Evolutionary conservation across 1,140 invertebrate genomes (phyloP), one percentile per base, ranked within the genome.

Genomic region (Marisa cornuarietis): DNA sequence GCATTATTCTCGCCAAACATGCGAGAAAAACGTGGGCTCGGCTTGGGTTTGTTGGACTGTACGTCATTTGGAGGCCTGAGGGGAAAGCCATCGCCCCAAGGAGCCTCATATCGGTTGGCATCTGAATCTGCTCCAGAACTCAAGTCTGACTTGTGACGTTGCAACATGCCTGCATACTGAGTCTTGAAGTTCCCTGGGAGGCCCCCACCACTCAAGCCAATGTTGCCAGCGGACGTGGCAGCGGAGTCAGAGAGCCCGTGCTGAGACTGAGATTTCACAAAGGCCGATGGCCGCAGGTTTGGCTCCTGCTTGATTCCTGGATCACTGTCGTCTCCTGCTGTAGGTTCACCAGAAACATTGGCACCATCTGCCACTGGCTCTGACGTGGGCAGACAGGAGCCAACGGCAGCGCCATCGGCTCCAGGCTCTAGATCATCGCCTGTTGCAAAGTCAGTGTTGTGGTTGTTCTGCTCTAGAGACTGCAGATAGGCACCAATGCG

Each of bases 401-500:
- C 83, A 22, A 88, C 84, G 81, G 86, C 88, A 24, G 86, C 86
- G 24, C 85, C 87, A 79, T 88, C 88, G 0, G 88, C 88, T 4
- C 86, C 86, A 51, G 87, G 88, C 82, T 89, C 87, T 52, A 85
- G 84, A 81, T 87, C 85, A 51, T 87, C 87, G 6, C 81, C 71
- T 26, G 84, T 82, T 65, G 85, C 73, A 20, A 85, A 84, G 58
- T 81, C 79, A 26, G 86, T 85, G 31, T 79, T 78, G 51, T 82
- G 82, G 71, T 84, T 79, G 71, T 84, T 83, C 49, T 63, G 76
- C 72, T 90, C 88, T 79, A 99, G 91, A 0, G 97, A 98, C 87
- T 98, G 97, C 22, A 99, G 91, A 90, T 97, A 99, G 0, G 97
- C 97, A 18, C 97, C 97, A 84, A 99, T 99, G 58, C 97, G 93